Base-by-base conservation (phyloP, 2,113 vertebrate genomes). In the Saccopteryx leptura region DNA sequence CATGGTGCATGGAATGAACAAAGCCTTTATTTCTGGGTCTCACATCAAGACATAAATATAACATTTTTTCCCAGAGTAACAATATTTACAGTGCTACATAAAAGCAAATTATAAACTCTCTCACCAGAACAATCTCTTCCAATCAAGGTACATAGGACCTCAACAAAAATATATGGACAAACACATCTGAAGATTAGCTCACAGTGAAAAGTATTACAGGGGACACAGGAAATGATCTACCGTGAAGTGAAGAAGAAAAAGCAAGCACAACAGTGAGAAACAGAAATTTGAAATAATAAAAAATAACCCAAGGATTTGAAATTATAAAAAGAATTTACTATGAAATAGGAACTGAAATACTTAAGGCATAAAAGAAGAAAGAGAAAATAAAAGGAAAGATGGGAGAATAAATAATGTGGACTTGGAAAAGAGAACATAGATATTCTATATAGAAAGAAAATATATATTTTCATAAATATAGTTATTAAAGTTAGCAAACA, bases 351-450 rank as follows among this genome's bases (percentile, higher is more conserved):
- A 85, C 6, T 18, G 28, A 69, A 75, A 5, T 80, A 4, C 50
- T 94, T n/a, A 93, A 91, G 46, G 39, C 10, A 63, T 66, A 48
- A n/a, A 91, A 79, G 15, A 50, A 91, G 52, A 60, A 80, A 80
- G 9, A n/a, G 24, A 72, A 93, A 52, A 84, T 94, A 19, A 91
- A 92, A 68, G 33, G 26, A 88, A 91, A 93, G 5, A 39, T 71
- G 12, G 0, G 58, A 26, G 0, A 19, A 48, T 68, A 54, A 63
- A 61, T 74, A 90, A 79, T 58, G 46, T 79, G 26, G 26, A 58
- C 58, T 88, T 90, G 12, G 48, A 92, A 88, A 83, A 88, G 21
- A 90, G 23, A 68, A 69, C 72, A n/a, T 48, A 66, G 33, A n/a
- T 72, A 63, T 65, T 80, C 5, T 63, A 39, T 39, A 39, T 39